Percentiles rank a stretch among this genome's conserved stretches.
These are phyloP conservation scores for Gari tellinella DNA, from an alignment of 2,888 invertebrate species.

Conservation along the genomic window DNA sequence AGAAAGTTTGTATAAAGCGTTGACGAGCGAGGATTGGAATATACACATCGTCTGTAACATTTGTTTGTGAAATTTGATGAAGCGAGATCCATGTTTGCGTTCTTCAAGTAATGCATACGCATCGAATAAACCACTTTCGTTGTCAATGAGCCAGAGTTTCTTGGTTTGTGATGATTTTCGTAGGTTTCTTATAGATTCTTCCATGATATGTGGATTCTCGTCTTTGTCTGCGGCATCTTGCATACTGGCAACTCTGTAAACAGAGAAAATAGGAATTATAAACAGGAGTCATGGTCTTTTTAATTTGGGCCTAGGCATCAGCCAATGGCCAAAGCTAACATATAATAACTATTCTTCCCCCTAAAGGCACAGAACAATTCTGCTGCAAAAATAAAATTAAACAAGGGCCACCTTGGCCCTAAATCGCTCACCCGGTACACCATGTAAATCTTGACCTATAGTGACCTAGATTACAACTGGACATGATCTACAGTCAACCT, in stretches of 20 bases:
- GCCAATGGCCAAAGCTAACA: no score
- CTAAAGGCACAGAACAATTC: no score
- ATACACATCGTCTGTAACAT: slow-evolving; percentile 82
- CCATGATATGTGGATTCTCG: slow-evolving; percentile 78
- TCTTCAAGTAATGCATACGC: slow-evolving; percentile 80
- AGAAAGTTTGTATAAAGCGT: slow-evolving; percentile 59
- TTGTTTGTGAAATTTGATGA: slow-evolving; percentile 77
- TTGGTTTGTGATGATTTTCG: slow-evolving; percentile 75
- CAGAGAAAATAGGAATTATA: no score
- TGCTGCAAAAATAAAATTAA: no score
- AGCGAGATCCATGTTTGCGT: slow-evolving; percentile 60
- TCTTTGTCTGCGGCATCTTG: slow-evolving; percentile 84
- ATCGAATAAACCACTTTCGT: slow-evolving; percentile 84
- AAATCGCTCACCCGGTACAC: no score
- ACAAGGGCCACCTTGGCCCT: no score
- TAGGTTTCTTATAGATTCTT: slow-evolving; percentile 83
- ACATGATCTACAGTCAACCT: no score
- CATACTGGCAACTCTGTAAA: slow-evolving; percentile 84
- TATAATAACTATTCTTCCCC: no score
- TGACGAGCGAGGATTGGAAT: slow-evolving; percentile 77
- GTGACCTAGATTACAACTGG: no score
- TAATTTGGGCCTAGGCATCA: no score
- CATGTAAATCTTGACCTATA: no score
- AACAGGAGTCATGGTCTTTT: no score
- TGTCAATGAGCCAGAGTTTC: slow-evolving; percentile 84